Evolutionary conservation across 2,113 vertebrate genomes (phyloP), one percentile per base, ranked within the genome.

Genomic region (Holacanthus passer): DNA sequence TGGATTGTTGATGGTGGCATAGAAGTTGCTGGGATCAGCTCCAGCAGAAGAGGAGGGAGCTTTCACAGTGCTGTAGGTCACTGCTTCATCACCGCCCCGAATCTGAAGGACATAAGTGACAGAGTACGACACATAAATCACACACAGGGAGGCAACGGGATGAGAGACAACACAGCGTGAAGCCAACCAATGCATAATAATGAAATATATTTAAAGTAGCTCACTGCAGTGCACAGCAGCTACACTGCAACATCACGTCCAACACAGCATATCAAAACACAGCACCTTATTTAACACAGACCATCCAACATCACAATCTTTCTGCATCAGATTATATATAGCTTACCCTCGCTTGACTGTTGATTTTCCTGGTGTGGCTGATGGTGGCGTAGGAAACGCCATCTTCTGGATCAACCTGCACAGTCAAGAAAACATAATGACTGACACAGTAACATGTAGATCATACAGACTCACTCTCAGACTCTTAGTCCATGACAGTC

Each of bases 41-140:
- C 17, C 47, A 41, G 47, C 32, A 66, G 60, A 11, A 27, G 39
- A 48, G 13, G 48, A 41, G 1, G 22, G 0, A 48, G 14, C 6
- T 35, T 41, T 89, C 37, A 89, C 78, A 0, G 70, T 43, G 50
- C 24, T 70, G 67, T 87, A 85, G 12, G 68, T 89, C 67, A 89
- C 79, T 14, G 22, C 1, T 7, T 35, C 58, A 22, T 5, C 65
- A 9, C 45, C 55, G 5, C 22, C 0, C 7, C 0, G 11, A 64
- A 52, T 32, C 59, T 73, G 5, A 37, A 31, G 11, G 0, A 11
- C 22, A 16, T 19, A 32, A 73, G 4, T 10, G 1, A 3, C 2
- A 35, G 7, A 31, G 24, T 6, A 43, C n/a, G 13, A 43, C 37
- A 11, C 20, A 19, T 27, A 5, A 10, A 35, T 31, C 5, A 29